These are phyloP conservation scores for Brienomyrus longianalis DNA, from an alignment of 2,113 vertebrate species.

Conservation along the genomic window DNA sequence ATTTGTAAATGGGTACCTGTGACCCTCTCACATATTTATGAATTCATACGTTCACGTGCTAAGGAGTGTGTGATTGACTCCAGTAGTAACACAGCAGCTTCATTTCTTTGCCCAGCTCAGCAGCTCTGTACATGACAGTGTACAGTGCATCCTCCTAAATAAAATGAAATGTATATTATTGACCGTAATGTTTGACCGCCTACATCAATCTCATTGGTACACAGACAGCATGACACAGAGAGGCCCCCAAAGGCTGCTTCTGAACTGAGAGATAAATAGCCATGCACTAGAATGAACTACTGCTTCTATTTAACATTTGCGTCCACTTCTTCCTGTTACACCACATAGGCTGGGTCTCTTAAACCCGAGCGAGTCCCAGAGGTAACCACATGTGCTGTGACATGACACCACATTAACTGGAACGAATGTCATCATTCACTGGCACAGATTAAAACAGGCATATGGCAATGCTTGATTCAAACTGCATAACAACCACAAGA, in stretches of 20 bases:
- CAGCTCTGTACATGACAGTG: neutral
- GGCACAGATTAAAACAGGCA: conserved; percentile 6
- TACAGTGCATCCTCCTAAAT: conserved; percentile 7
- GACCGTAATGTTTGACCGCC: neutral
- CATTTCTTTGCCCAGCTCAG: neutral
- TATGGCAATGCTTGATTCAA: neutral
- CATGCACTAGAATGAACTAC: neutral
- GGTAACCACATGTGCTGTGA: neutral
- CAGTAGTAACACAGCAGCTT: neutral
- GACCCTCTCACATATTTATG: neutral
- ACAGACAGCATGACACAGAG: neutral
- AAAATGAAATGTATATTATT: conserved; percentile 13
- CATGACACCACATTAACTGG: neutral
- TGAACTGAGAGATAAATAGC: conserved; percentile 13
- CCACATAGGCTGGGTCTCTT: neutral
- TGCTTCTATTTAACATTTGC: conserved; percentile 4
- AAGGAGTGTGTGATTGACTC: neutral
- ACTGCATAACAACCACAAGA: neutral
- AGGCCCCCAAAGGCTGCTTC: neutral
- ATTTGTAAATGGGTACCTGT: neutral
- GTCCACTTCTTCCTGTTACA: neutral
- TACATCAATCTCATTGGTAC: neutral
- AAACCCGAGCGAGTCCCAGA: neutral
- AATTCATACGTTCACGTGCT: neutral
- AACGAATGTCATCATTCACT: conserved; percentile 6